These are phyloP conservation scores for Aegotheles bennettii DNA, from an alignment of 2,113 vertebrate species.

Conservation along the genomic window DNA sequence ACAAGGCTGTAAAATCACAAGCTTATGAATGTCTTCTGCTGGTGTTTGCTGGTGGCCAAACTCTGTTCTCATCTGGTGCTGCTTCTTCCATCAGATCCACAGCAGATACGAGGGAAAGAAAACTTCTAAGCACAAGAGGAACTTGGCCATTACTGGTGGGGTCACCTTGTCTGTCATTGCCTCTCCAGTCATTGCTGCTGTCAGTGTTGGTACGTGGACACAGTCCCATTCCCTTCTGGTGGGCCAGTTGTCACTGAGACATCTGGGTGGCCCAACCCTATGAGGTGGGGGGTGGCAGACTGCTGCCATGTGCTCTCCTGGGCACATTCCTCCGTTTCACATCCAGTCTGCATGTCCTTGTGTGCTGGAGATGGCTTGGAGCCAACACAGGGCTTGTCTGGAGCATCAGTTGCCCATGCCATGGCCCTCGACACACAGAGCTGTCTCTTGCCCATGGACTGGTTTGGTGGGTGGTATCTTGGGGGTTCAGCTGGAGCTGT, in stretches of 20 bases:
- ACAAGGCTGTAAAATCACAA: background rate
- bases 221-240: background rate
- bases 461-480: background rate
- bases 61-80: slow-evolving; percentile 8
- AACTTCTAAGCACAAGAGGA: slow-evolving; percentile 90
- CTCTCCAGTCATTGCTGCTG: slow-evolving; percentile 94
- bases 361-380: background rate
- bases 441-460: background rate
- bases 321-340: background rate
- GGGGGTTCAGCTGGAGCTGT: background rate
- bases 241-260: background rate
- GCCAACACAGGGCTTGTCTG: background rate
- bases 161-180: slow-evolving; percentile 95
- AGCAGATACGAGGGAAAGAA: slow-evolving; percentile 96
- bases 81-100: slow-evolving; percentile 83
- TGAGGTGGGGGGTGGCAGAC: background rate
- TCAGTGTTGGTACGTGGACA: slow-evolving; percentile 88
- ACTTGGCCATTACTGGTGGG: slow-evolving; percentile 95
- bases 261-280: background rate
- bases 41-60: background rate
- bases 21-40: background rate
- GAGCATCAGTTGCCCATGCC: background rate
- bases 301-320: background rate
- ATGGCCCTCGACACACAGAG: background rate
- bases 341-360: background rate